A percentile compares a stretch with the other conserved stretches of the same genome.
Conservation (phyloP, 2,888 invertebrate genomes). For the Andrena praecox region DNA sequence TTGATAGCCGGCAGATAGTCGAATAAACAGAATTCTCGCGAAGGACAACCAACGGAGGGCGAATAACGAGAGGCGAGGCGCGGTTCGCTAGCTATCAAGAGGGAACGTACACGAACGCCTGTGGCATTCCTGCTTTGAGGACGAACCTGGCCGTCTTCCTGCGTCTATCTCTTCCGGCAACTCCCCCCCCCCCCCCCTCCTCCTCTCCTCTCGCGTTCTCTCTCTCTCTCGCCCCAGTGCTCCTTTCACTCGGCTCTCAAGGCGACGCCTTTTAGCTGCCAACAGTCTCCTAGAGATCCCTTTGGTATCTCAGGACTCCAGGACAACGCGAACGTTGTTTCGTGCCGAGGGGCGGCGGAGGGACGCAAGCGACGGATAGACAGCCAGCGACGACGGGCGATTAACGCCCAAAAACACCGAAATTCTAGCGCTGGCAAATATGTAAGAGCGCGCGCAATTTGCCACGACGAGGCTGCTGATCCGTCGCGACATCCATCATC, state of each 20-base stretch:
- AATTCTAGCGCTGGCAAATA: conserved; percentile 39
- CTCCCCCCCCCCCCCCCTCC: conserved; percentile 22
- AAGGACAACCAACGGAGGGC: conserved; percentile 43
- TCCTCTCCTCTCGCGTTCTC: no score
- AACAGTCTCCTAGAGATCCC: conserved; percentile 28
- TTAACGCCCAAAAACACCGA: conserved; percentile 39
- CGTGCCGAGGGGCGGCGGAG: not conserved
- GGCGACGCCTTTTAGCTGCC: conserved; percentile 48
- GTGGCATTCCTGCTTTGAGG: conserved; percentile 72
- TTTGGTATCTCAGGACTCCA: conserved; percentile 32
- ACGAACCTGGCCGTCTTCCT: conserved; percentile 42
- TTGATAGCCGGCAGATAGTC: conserved; percentile 53
- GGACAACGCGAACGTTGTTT: conserved; percentile 31
- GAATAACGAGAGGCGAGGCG: conserved; percentile 51
- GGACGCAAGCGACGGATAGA: not conserved
- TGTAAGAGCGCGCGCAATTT: conserved; percentile 22
- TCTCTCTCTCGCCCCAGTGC: conserved; percentile 13
- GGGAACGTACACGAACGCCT: conserved; percentile 60
- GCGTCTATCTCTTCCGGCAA: conserved; percentile 44
- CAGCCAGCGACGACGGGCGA: not conserved
- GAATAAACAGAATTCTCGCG: conserved; percentile 46
- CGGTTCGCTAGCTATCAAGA: conserved; percentile 37
- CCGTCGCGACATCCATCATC: conserved; percentile 21
- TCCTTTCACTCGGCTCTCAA: conserved; percentile 38
- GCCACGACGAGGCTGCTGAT: not conserved